phyloP scores from a whole-genome alignment of 1,140 invertebrate genomes.

The Lerema accius region DNA sequence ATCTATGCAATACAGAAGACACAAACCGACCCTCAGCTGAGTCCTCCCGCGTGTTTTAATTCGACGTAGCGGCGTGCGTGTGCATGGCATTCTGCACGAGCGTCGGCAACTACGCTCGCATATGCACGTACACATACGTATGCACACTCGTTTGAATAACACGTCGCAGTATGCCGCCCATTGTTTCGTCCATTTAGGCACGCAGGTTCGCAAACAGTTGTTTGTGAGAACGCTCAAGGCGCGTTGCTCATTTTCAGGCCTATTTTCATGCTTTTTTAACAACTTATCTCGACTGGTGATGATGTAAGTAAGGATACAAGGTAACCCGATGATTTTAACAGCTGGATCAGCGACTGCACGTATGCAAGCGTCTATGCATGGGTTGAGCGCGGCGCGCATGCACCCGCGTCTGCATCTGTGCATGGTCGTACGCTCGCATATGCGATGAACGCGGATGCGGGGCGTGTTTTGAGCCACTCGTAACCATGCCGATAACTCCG shows the following conservation, averaged over 20 bases:
- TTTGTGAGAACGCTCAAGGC: not conserved
- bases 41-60: not conserved
- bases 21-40: not conserved
- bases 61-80: not conserved
- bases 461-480: not conserved
- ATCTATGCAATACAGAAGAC: not conserved
- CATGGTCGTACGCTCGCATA: not conserved
- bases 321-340: not conserved
- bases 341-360: not conserved
- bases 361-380: slow-evolving; percentile 3
- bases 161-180: slow-evolving; percentile 6
- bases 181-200: not conserved
- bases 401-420: not conserved
- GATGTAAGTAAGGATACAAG: not conserved
- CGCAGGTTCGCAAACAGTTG: not conserved
- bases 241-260: not conserved
- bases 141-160: not conserved
- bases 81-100: slow-evolving; percentile 1
- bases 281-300: not conserved
- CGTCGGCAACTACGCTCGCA: slow-evolving; percentile 4
- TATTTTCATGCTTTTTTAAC: not conserved
- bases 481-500: not conserved
- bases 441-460: not conserved
- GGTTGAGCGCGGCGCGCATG: not conserved
- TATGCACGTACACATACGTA: not conserved